Percentiles rank a stretch among this genome's conserved stretches.
These are phyloP conservation scores for Heteromurus nitidus DNA, from an alignment of 2,888 invertebrate species.

Conservation along the genomic window DNA sequence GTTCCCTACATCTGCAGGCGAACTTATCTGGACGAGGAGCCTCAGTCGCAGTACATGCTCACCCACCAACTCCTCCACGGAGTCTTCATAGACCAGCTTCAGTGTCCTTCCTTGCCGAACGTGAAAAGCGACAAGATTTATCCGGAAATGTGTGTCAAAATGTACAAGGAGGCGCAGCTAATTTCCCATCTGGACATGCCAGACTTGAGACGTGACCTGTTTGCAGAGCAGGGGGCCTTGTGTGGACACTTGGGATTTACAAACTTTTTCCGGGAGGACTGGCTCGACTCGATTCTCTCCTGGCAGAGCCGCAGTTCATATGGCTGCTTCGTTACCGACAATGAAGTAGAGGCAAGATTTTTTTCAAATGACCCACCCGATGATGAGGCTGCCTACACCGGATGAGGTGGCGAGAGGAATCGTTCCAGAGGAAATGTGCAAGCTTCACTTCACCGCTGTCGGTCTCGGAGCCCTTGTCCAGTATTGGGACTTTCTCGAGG, in stretches of 20 bases:
- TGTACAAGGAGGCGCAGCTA: constrained; percentile 56
- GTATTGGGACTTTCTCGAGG: neutral
- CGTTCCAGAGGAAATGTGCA: neutral
- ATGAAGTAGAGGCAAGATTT: neutral
- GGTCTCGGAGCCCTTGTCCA: neutral
- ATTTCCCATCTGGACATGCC: constrained; percentile 45
- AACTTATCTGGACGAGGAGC: neutral
- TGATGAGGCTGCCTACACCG: neutral
- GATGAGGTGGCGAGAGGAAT: neutral
- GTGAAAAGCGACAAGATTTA: neutral
- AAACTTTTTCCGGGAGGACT: constrained; percentile 76
- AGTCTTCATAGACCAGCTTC: neutral
- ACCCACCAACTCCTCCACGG: neutral
- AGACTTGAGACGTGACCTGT: constrained; percentile 45
- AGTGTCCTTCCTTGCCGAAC: neutral
- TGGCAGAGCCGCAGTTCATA: constrained; percentile 74
- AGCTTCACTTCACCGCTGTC: neutral
- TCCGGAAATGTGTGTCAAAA: constrained; percentile 37
- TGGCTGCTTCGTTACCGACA: constrained; percentile 28
- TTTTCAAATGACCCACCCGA: neutral
- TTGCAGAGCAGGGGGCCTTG: constrained; percentile 74
- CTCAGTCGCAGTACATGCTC: neutral
- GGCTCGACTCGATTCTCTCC: constrained; percentile 75
- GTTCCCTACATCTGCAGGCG: constrained; percentile 8
- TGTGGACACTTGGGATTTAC: constrained; percentile 77